These are phyloP conservation scores for Aphelenchoides fujianensis DNA, from an alignment of 1,140 invertebrate genomes.

Conservation along the genomic window DNA sequence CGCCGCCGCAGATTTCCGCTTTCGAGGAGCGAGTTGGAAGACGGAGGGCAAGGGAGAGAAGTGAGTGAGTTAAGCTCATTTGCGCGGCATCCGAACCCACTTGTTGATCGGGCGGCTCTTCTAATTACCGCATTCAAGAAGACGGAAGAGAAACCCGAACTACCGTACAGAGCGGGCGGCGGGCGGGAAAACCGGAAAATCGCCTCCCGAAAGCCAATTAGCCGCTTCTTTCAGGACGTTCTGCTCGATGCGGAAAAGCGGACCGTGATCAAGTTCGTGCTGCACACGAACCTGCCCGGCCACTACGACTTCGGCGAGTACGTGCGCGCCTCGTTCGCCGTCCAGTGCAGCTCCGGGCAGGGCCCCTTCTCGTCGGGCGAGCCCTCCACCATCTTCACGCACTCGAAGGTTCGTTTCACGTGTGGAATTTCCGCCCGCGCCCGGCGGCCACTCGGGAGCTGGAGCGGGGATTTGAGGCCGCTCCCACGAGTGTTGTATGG, in stretches of 20 bases:
- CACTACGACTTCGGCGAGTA: slow-evolving; percentile 92
- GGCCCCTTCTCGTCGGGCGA: slow-evolving; percentile 14
- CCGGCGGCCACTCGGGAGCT: background rate
- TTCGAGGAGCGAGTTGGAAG: no score
- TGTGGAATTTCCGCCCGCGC: background rate
- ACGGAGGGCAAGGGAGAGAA: no score
- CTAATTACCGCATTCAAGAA: no score
- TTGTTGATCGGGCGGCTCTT: no score
- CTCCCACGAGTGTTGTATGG: slow-evolving; percentile 12
- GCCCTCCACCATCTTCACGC: slow-evolving; percentile 23
- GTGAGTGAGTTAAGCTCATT: background rate
- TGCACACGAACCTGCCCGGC: slow-evolving; percentile 96
- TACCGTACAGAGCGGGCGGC: background rate
- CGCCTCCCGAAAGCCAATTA: background rate
- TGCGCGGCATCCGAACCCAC: background rate
- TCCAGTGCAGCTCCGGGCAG: slow-evolving; percentile 2
- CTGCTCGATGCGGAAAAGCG: slow-evolving; percentile 91
- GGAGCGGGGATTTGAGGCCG: background rate
- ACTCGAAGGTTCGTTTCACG: slow-evolving; percentile 34
- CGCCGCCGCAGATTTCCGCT: background rate
- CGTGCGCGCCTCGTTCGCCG: slow-evolving; percentile 35
- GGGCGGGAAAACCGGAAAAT: background rate
- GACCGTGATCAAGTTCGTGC: slow-evolving; percentile 88
- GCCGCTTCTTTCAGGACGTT: slow-evolving; percentile 74
- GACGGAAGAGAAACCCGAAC: background rate